These are phyloP conservation scores for Apoderus coryli DNA, from an alignment of 2,888 invertebrate genomes.

Conservation along the genomic window DNA sequence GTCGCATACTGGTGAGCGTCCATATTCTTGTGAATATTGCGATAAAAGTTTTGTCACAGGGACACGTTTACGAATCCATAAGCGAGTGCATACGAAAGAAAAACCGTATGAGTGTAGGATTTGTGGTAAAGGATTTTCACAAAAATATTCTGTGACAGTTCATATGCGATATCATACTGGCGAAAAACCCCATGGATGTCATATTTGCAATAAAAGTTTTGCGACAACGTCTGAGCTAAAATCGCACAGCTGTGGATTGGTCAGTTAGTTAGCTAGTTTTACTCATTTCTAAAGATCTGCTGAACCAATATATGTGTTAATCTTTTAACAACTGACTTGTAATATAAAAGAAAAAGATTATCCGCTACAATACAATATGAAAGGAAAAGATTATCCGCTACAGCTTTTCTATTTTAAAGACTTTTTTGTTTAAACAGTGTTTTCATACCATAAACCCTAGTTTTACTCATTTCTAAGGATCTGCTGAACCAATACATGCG, in stretches of 20 bases:
- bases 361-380: too few relatives aligned
- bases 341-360: too few relatives aligned
- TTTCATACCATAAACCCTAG: too few relatives aligned
- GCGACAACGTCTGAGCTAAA: slow-evolving; percentile 15
- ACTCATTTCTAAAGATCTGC: too few relatives aligned
- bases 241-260: slow-evolving; percentile 13
- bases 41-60: neutral
- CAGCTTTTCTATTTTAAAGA: too few relatives aligned
- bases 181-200: slow-evolving; percentile 40
- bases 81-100: slow-evolving; percentile 21
- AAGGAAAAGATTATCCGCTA: too few relatives aligned
- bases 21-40: slow-evolving; percentile 17
- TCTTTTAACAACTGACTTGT: too few relatives aligned
- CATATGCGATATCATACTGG: slow-evolving; percentile 30
- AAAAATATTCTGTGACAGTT: slow-evolving; percentile 36
- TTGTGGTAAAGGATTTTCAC: slow-evolving; percentile 38
- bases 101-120: slow-evolving; percentile 26
- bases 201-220: slow-evolving; percentile 18
- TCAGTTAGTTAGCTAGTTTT: too few relatives aligned
- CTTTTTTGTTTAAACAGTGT: too few relatives aligned
- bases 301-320: too few relatives aligned
- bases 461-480: too few relatives aligned
- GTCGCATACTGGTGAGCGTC: slow-evolving; percentile 21
- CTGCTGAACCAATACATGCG: too few relatives aligned
- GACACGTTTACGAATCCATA: slow-evolving; percentile 16